Conservation (phyloP, 2,888 invertebrate genomes). For the Drosophila gaucha region DNA sequence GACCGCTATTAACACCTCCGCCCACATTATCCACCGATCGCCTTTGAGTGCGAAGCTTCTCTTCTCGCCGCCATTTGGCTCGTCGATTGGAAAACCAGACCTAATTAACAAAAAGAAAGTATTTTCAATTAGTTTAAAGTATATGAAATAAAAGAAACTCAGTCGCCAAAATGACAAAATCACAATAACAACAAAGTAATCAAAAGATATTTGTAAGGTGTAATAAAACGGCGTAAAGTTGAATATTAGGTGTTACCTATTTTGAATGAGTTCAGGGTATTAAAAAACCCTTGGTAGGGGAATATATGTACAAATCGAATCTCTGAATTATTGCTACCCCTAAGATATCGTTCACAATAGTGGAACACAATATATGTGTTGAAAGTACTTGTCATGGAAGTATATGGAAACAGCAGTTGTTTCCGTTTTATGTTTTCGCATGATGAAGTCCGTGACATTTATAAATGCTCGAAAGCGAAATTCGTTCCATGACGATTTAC, state of each 20-base stretch:
- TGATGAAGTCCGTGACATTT: constrained; percentile 28
- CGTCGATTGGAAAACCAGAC: constrained; percentile 99
- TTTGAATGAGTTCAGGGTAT: too few species aligned
- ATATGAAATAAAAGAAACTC: too few species aligned
- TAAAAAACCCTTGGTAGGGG: background rate
- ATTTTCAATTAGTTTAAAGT: too few species aligned
- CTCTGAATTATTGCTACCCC: background rate
- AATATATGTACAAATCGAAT: background rate
- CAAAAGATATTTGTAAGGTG: too few species aligned
- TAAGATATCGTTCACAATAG: too few species aligned
- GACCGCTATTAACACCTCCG: constrained; percentile 53
- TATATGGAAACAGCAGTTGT: constrained; percentile 27
- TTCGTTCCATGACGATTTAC: constrained; percentile 40
- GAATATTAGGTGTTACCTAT: too few species aligned
- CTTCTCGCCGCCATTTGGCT: constrained; percentile 99
- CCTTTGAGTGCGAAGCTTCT: constrained; percentile 97
- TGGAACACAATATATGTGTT: background rate
- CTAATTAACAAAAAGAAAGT: constrained; percentile 86
- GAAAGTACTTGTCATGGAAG: constrained; percentile 7
- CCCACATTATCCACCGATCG: constrained; percentile 84
- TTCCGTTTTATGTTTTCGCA: constrained; percentile 20
- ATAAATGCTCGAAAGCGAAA: constrained; percentile 48
- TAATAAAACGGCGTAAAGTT: too few species aligned
- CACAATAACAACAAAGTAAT: too few species aligned
- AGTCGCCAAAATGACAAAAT: too few species aligned